Base-by-base conservation (phyloP, 1,140 invertebrate species). In the Pseudomyrmex dendroicus region DNA sequence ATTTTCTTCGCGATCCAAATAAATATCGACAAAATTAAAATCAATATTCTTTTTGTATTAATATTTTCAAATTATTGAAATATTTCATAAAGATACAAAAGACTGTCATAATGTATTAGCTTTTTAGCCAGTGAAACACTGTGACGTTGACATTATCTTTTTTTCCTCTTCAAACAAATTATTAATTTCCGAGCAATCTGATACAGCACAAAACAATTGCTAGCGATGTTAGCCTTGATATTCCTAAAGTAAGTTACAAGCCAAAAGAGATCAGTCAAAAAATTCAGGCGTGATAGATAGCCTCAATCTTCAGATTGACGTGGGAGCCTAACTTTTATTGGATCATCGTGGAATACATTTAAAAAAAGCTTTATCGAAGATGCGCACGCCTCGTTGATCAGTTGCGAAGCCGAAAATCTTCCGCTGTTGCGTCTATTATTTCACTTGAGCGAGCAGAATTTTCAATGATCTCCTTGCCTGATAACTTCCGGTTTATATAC, bases 401-500 rank as follows among this genome's bases (percentile, higher is more conserved):
- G 44, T n/a, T 25, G 64, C 35, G 54, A 78, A 64, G 2, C 56
- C 35, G 46, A 72, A 72, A 59, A 80, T 50, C 54, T 72, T 70
- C 10, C 20, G 7, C 52, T 70, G 10, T 48, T 44, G 10, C 66
- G 64, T 78, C 15, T 68, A 59, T 78, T 80, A 80, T 70, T 70
- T 22, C 44, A 5, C 20, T 10, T 59, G 54, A 25, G 50, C 56
- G 44, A 25, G 12, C 3, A 50, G 8, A 72, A 13, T 54, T 68
- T 68, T 77, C 35, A 17, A 59, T 25, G 35, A 70, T 59, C 46
- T 17, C 20, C 20, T 59, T 8, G 44, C 20, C 48, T 54, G 54
- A 61, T 61, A 78, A 48, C 66, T 70, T 80, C 15, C 66, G 54
- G 57, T 70, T 70, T n/a, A 35, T n/a, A 20, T n/a, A 54, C 62